Evolutionary conservation across 2,888 invertebrate genomes (phyloP).

Genomic region (Stenodera caucasica): DNA sequence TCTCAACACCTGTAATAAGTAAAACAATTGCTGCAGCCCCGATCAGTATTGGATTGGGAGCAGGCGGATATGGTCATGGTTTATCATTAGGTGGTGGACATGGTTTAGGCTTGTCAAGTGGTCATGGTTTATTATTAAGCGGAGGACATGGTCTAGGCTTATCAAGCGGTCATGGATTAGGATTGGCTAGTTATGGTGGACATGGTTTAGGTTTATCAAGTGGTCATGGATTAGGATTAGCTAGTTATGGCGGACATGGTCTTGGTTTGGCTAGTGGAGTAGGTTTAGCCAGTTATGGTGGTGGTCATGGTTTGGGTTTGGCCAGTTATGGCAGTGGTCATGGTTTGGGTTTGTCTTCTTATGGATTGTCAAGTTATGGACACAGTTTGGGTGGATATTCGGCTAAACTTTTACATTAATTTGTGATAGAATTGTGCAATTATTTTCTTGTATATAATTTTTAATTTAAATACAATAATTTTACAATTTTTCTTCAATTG

Average conservation of each 20-base stretch:
- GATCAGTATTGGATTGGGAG: too few species aligned
- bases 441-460: conserved; percentile 9
- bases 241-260: too few species aligned
- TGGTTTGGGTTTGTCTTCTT: conserved; percentile 18
- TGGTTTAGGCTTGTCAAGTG: not conserved
- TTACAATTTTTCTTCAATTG: not conserved
- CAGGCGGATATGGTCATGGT: too few species aligned
- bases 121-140: too few species aligned
- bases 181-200: too few species aligned
- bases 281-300: not conserved
- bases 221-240: too few species aligned
- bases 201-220: not conserved
- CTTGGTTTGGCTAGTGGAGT: not conserved
- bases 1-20: conserved; percentile 16
- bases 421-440: not conserved
- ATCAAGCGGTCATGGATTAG: conserved; percentile 15
- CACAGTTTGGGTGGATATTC: conserved; percentile 16
- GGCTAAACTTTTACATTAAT: conserved; percentile 2
- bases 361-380: not conserved
- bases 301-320: not conserved
- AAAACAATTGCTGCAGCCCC: not conserved
- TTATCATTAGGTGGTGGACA: too few species aligned
- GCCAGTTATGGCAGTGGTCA: conserved; percentile 23
- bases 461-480: conserved; percentile 14
- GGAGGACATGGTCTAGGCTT: not conserved